Base-by-base conservation (phyloP, 2,797 vertebrate genomes). In the Ciconia nigra region DNA sequence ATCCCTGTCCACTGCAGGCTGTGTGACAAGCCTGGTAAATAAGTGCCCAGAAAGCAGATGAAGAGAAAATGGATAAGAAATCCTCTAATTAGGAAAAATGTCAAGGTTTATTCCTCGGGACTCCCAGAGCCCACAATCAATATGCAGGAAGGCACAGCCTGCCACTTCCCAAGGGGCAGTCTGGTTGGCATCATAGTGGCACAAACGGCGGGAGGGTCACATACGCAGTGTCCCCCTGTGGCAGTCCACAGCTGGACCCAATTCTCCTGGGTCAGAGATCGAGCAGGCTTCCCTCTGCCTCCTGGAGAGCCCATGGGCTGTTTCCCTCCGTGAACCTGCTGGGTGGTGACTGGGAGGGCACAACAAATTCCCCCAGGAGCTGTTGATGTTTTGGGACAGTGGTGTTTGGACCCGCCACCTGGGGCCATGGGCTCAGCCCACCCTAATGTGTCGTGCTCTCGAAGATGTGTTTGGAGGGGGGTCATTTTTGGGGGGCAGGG, bases 191-290 rank as follows among this genome's bases (percentile, higher is more conserved):
- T 29, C 46, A 19, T 25, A 13, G 33, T 9, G 46, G 17, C 47
- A 78, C 28, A 15, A 15, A 41, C 3, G 2, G 19, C 4, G 10
- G 14, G 22, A 41, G 15, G 9, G 5, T 52, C 41, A 26, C 7
- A 1, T 15, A 22, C 1, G 1, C 1, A 0, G 24, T 7, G n/a
- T 46, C 15, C 15, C 46, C 13, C 47, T 5, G 2, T n/a, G n/a
- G 16, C 47, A 39, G n/a, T 12, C n/a, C 18, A 13, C n/a, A 70
- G 13, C 18, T 6, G 2, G 41, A 39, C n/a, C 28, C 24, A 6
- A 16, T 29, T 41, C 47, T 70, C 46, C 26, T 8, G 15, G 39
- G 11, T 12, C 28, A 51, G 39, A 31, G 37, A 44, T 6, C 1
- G 6, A 76, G 37, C 37, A 12, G 54, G 15, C 15, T 52, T 69